Evolutionary conservation across 2,888 invertebrate genomes (phyloP).

Genomic region (Poecilus cupreus): DNA sequence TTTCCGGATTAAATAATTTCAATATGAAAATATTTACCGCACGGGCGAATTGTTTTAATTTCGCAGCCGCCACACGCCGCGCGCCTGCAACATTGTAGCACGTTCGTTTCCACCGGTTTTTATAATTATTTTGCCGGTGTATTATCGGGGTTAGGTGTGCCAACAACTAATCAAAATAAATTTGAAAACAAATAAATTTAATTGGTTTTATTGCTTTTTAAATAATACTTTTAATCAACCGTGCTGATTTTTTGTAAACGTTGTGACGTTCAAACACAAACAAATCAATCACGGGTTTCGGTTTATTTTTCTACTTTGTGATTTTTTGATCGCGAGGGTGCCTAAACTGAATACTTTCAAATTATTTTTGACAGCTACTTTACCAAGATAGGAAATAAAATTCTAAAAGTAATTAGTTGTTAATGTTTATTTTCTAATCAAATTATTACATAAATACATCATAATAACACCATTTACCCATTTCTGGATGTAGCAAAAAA

Average conservation of each 20-base stretch:
- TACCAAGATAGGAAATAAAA: too few relatives aligned
- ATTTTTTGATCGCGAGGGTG: background rate
- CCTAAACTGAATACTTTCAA: too few relatives aligned
- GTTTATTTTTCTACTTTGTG: conserved; percentile 1
- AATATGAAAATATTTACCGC: conserved; percentile 52
- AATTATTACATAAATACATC: too few relatives aligned
- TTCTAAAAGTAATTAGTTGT: too few relatives aligned
- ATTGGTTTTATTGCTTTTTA: conserved; percentile 43
- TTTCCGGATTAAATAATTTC: conserved; percentile 51
- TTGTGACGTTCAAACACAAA: conserved; percentile 22
- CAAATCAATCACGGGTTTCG: background rate
- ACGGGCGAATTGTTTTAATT: conserved; percentile 36
- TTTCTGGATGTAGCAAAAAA: too few relatives aligned
- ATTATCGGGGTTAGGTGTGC: conserved; percentile 44
- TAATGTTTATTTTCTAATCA: too few relatives aligned
- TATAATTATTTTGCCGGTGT: conserved; percentile 49
- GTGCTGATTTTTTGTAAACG: conserved; percentile 31
- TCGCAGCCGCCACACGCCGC: too few relatives aligned
- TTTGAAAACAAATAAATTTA: conserved; percentile 44
- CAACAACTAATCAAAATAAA: conserved; percentile 48
- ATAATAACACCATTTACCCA: too few relatives aligned
- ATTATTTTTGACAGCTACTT: too few relatives aligned
- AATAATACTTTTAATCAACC: conserved; percentile 43
- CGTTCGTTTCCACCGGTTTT: conserved; percentile 13
- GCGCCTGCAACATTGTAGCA: background rate